Percentiles rank a stretch among this genome's conserved stretches.
These are phyloP conservation scores for Brachycybe producta DNA, from an alignment of 2,888 invertebrate species.

Conservation along the genomic window DNA sequence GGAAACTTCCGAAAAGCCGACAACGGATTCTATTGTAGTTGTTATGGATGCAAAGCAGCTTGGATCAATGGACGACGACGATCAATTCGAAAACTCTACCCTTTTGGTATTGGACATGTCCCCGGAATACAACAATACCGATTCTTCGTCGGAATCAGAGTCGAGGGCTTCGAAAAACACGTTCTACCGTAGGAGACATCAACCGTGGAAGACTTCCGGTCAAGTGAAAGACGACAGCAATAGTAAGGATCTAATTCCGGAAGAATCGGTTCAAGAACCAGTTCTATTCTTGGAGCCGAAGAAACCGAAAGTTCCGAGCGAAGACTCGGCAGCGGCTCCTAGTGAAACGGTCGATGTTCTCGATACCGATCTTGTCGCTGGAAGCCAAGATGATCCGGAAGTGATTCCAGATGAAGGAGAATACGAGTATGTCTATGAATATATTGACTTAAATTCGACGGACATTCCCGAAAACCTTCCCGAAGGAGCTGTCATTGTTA, in stretches of 20 bases:
- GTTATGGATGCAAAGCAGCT: no score
- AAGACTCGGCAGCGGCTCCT: not conserved
- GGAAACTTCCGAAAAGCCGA: no score
- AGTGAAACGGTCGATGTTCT: not conserved
- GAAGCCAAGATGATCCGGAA: conserved; percentile 1
- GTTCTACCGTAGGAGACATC: no score
- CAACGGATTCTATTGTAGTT: no score
- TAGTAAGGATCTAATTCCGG: conserved; percentile 16
- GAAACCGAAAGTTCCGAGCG: no score
- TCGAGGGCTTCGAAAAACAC: no score
- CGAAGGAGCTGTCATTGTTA: conserved; percentile 8
- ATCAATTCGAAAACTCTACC: no score
- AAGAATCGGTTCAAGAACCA: conserved; percentile 16
- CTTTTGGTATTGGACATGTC: no score
- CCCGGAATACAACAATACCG: no score
- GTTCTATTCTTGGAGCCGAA: conserved; percentile 10
- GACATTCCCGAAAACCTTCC: conserved; percentile 11
- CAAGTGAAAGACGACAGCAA: not conserved
- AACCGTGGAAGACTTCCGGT: no score
- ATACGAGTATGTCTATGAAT: conserved; percentile 19
- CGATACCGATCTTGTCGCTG: not conserved
- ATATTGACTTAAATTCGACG: conserved; percentile 14
- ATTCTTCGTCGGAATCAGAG: no score
- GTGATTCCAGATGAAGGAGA: conserved; percentile 11
- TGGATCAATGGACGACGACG: no score